phyloP scores from a whole-genome alignment of 2,888 invertebrate genomes.

The Sinodicranocentrus sp. region DNA sequence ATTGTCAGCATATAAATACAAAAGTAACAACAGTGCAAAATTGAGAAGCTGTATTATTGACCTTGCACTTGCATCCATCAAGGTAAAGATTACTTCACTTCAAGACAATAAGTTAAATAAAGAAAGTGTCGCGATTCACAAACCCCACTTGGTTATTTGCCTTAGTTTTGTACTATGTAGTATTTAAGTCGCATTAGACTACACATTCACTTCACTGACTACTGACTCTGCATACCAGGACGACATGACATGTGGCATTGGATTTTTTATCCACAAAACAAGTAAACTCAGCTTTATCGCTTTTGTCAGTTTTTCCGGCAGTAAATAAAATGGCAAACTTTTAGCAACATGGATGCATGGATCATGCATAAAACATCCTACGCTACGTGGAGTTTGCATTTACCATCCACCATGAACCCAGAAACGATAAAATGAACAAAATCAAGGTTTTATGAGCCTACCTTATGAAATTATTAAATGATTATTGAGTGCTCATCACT shows the following conservation, averaged over 20 bases:
- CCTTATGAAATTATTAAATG: too few species aligned
- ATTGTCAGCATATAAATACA: too few species aligned
- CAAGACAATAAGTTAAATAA: background rate
- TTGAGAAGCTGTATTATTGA: background rate
- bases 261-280: background rate
- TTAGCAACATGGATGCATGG: too few species aligned
- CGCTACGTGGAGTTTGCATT: too few species aligned
- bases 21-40: too few species aligned
- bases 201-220: background rate
- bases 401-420: too few species aligned
- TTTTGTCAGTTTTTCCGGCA: background rate
- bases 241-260: constrained; percentile 11
- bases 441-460: too few species aligned
- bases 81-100: constrained; percentile 14
- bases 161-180: background rate
- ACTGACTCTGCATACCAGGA: background rate
- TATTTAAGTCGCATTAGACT: background rate
- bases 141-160: too few species aligned
- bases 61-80: constrained; percentile 40
- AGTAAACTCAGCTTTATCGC: constrained; percentile 7
- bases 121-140: background rate
- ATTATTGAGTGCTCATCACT: too few species aligned
- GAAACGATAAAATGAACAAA: too few species aligned
- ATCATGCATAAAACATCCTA: too few species aligned
- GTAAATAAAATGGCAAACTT: background rate